phyloP scores from a whole-genome alignment of 2,113 vertebrate genomes.

The Odobenus rosmarus region DNA sequence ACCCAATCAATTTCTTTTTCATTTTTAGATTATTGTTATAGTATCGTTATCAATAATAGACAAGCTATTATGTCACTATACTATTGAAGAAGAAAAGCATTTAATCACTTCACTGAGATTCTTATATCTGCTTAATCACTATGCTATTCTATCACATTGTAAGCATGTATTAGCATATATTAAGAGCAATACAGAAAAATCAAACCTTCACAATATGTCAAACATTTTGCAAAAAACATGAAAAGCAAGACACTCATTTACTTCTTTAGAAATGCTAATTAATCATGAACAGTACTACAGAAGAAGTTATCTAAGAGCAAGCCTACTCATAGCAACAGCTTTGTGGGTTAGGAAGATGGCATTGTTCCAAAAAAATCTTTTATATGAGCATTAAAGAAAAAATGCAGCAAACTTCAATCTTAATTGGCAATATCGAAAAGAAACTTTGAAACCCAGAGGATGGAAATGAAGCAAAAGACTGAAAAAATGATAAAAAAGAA shows the following conservation, averaged over 20 bases:
- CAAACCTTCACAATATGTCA: constrained; percentile 52
- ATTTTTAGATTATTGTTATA: constrained; percentile 7
- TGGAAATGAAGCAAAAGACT: constrained; percentile 45
- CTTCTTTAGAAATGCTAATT: constrained; percentile 72
- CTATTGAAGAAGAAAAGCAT: constrained; percentile 48
- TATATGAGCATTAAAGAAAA: neutral
- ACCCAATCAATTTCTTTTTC: neutral
- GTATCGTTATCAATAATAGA: constrained; percentile 22
- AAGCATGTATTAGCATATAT: constrained; percentile 60
- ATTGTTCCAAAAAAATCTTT: constrained; percentile 56
- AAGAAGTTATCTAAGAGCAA: constrained; percentile 51
- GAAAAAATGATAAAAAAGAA: constrained; percentile 54
- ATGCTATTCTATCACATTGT: neutral
- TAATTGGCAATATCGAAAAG: constrained; percentile 66
- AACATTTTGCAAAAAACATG: constrained; percentile 51
- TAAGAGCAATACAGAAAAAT: constrained; percentile 62
- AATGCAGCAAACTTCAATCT: constrained; percentile 17
- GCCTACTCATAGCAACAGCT: neutral
- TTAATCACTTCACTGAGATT: constrained; percentile 39
- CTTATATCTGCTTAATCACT: constrained; percentile 35
- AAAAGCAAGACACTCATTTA: constrained; percentile 53
- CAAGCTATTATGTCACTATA: constrained; percentile 35
- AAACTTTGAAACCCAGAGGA: constrained; percentile 61
- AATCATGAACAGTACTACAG: constrained; percentile 25
- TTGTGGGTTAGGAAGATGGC: constrained; percentile 41